Evolutionary conservation across 2,113 vertebrate species (phyloP).

Genomic region (Dolichallabes microphthalmus): DNA sequence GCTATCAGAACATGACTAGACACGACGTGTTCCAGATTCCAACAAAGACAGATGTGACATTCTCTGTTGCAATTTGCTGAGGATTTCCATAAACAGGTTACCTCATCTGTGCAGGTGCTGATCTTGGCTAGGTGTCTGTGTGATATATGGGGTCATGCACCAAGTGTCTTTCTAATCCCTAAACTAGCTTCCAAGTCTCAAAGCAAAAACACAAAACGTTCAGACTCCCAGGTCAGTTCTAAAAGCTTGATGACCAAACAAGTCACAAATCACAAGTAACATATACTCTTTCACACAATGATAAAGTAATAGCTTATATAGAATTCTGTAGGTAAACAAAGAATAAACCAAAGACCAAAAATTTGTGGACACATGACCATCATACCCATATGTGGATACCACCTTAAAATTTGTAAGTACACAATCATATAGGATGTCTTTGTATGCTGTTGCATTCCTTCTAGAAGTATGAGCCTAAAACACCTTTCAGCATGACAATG

Average conservation of each 20-base stretch:
- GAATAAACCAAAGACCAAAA: background rate
- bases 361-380: background rate
- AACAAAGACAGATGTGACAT: background rate
- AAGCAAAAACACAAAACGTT: background rate
- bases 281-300: background rate
- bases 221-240: background rate
- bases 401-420: background rate
- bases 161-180: background rate
- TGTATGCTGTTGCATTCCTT: no score
- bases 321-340: background rate
- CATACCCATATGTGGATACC: background rate
- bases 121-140: background rate
- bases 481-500: no score
- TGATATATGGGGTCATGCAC: background rate
- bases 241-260: background rate
- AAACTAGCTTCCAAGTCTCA: background rate
- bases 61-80: slow-evolving; percentile 18
- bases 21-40: background rate
- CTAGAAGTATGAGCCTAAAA: no score
- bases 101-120: slow-evolving; percentile 5
- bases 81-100: slow-evolving; percentile 12
- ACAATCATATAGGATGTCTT: background rate
- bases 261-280: background rate
- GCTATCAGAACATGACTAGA: slow-evolving; percentile 7
- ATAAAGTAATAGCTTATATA: background rate